A percentile compares a stretch with the other conserved stretches of the same genome.
These are phyloP conservation scores for Scaptomyza cyrtandrae DNA, from an alignment of 2,888 invertebrate species.

Conservation along the genomic window DNA sequence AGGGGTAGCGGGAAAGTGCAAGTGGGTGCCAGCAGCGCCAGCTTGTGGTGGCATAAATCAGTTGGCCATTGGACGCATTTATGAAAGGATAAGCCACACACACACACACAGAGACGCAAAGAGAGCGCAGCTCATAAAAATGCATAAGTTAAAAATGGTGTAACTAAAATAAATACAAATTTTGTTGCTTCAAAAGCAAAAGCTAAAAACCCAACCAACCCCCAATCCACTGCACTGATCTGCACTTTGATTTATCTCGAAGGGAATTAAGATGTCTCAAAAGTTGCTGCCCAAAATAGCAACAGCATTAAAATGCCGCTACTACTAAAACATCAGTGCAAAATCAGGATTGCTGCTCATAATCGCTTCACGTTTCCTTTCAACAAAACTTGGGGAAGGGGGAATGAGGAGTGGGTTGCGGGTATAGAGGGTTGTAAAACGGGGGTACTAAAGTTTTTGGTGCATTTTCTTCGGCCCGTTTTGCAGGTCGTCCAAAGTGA, in stretches of 20 bases:
- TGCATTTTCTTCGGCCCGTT: slow-evolving; percentile 64
- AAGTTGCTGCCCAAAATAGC: slow-evolving; percentile 67
- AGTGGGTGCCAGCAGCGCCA: slow-evolving; percentile 61
- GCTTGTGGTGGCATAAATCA: slow-evolving; percentile 81
- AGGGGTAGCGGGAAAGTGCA: slow-evolving; percentile 1
- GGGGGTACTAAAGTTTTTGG: slow-evolving; percentile 60
- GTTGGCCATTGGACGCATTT: slow-evolving; percentile 75
- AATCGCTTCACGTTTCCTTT: slow-evolving; percentile 71
- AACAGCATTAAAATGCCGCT: slow-evolving; percentile 64
- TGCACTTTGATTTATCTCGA: slow-evolving; percentile 77
- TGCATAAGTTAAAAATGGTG: slow-evolving; percentile 66
- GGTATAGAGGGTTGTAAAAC: no score
- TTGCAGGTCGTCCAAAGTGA: slow-evolving; percentile 78
- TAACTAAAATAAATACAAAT: slow-evolving; percentile 73
- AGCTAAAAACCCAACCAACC: background rate
- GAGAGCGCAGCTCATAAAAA: slow-evolving; percentile 67
- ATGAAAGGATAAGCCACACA: slow-evolving; percentile 78
- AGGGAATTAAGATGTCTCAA: slow-evolving; percentile 82
- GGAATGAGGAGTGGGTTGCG: no score
- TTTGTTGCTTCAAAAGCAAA: slow-evolving; percentile 20
- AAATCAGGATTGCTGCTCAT: slow-evolving; percentile 53
- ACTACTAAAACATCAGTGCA: slow-evolving; percentile 17
- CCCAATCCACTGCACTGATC: slow-evolving; percentile 15
- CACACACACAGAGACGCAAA: slow-evolving; percentile 26
- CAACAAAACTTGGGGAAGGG: slow-evolving; percentile 45